Evolutionary conservation across 2,797 vertebrate species (phyloP).

Genomic region (Orestias chungarensis): DNA sequence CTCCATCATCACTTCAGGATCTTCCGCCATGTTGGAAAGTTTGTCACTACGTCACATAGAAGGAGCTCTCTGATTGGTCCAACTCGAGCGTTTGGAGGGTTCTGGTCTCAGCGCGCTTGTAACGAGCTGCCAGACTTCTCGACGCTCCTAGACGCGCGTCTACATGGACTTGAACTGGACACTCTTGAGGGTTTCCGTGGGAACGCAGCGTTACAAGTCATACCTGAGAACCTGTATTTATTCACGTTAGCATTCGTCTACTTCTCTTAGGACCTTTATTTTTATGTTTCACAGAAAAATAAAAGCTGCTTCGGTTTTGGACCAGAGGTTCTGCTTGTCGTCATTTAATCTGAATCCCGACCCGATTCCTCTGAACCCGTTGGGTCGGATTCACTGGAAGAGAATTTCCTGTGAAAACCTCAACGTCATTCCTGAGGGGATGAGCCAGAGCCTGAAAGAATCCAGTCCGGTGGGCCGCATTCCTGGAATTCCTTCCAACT

Average conservation of each 20-base stretch:
- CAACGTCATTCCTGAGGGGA: slow-evolving; percentile 1
- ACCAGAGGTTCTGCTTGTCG: not conserved
- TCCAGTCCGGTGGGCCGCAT: not conserved
- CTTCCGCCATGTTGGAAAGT: no score
- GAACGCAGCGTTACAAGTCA: no score
- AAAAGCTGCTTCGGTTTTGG: slow-evolving; percentile 26
- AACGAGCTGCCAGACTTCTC: no score
- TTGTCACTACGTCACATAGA: no score
- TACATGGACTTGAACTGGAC: no score
- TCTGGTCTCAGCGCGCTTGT: no score
- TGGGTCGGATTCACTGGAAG: not conserved
- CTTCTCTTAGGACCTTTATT: slow-evolving; percentile 24
- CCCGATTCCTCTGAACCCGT: not conserved
- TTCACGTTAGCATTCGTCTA: not conserved
- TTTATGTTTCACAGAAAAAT: slow-evolving; percentile 23
- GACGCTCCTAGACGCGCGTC: no score
- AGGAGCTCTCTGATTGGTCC: no score
- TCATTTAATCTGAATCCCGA: not conserved
- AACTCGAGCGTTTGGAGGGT: no score
- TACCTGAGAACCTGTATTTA: slow-evolving; percentile 3
- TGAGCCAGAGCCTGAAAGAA: not conserved
- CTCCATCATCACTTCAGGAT: no score
- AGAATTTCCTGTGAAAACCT: not conserved
- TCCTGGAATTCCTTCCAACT: not conserved
- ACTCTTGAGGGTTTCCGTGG: no score